Conservation (phyloP, 1,140 invertebrate species). For the Hypothenemus hampei region DNA sequence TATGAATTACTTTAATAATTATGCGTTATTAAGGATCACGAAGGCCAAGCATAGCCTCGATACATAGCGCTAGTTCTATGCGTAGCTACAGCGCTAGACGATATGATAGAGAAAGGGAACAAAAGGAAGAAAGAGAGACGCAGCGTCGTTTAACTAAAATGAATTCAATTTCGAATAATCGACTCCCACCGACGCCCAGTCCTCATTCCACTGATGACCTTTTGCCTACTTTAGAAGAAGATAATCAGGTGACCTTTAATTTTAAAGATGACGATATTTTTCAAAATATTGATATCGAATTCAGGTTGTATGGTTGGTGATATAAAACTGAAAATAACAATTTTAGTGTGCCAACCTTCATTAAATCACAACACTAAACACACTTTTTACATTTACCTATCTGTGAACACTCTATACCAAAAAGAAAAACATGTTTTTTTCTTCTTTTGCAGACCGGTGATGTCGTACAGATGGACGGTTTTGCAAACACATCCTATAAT, state of each 20-base stretch:
- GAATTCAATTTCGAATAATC: conserved; percentile 41
- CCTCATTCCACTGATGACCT: conserved; percentile 73
- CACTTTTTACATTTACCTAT: background rate
- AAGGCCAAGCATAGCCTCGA: conserved; percentile 73
- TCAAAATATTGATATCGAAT: background rate
- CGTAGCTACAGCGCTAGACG: conserved; percentile 70
- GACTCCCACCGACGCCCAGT: conserved; percentile 61
- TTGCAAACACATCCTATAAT: conserved; percentile 21
- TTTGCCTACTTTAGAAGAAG: conserved; percentile 67
- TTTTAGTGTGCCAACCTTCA: background rate
- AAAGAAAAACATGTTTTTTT: conserved; percentile 2
- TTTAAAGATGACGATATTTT: background rate
- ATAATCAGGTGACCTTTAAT: conserved; percentile 55
- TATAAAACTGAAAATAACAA: background rate
- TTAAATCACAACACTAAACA: background rate
- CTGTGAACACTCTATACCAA: background rate
- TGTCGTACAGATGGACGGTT: conserved; percentile 12
- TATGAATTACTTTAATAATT: too few relatives aligned
- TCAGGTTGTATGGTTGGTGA: too few relatives aligned
- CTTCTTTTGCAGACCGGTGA: conserved; percentile 26
- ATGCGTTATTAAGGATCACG: conserved; percentile 80
- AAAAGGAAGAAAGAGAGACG: conserved; percentile 70
- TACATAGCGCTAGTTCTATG: conserved; percentile 74
- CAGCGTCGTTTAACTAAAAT: conserved; percentile 64
- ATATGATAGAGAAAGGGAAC: conserved; percentile 70